Evolutionary conservation across 1,140 invertebrate species (phyloP).

Genomic region (Anoplolepis gracilipes): DNA sequence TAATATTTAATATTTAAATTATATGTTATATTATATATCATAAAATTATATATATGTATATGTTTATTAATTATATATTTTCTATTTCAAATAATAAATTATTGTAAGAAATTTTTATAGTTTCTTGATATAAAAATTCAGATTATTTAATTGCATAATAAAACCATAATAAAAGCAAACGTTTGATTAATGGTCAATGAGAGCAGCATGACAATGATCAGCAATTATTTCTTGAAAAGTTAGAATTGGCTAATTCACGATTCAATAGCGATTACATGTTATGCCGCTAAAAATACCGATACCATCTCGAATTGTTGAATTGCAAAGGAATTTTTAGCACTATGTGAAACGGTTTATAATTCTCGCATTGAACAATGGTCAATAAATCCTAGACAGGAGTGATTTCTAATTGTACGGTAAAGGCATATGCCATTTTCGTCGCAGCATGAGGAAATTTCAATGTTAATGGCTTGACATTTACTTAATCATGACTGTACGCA

Average conservation of each 20-base stretch:
- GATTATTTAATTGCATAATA: not conserved
- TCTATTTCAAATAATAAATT: conserved; percentile 1
- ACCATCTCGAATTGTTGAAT: conserved; percentile 16
- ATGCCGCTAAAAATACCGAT: not conserved
- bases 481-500: not conserved
- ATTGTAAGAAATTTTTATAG: not conserved
- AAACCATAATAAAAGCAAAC: not conserved
- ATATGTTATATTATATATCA: not conserved
- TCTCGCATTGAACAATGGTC: conserved; percentile 45
- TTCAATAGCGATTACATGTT: conserved; percentile 39
- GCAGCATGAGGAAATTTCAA: conserved; percentile 30
- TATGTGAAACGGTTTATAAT: conserved; percentile 20
- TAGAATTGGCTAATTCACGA: conserved; percentile 20
- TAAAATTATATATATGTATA: not conserved
- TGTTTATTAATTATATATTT: not conserved
- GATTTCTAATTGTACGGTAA: conserved; percentile 36
- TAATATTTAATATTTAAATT: not conserved
- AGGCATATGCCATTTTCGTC: conserved; percentile 3
- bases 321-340: conserved; percentile 23
- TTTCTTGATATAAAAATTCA: not conserved
- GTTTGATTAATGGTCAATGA: conserved; percentile 24
- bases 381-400: conserved; percentile 45
- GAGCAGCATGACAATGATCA: not conserved
- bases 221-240: conserved; percentile 41
- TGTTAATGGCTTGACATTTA: conserved; percentile 42